Evolutionary conservation across 2,113 vertebrate species (phyloP), one percentile per base, ranked within the genome.

Genomic region (Phocoena phocoena): DNA sequence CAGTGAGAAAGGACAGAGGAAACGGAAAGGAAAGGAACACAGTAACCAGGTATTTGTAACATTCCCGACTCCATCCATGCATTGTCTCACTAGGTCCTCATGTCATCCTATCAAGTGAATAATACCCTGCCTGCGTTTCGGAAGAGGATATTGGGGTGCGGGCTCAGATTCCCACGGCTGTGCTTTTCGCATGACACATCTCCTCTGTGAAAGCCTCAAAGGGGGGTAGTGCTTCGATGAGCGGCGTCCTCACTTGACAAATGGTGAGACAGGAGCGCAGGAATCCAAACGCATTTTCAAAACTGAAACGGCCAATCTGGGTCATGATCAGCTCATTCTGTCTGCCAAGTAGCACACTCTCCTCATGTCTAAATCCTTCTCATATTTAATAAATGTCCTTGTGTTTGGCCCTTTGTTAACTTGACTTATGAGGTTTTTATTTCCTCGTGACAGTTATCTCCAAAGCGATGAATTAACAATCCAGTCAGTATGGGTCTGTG

Each of bases 361-460:
- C 55, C 76, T 90, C 15, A 11, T 31, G 71, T 36, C 55, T 47
- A 50, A 81, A 80, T 85, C 28, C 36, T 65, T 92, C 36, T 82
- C 38, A n/a, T 58, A 21, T 88, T 96, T 94, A 65, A 84, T 88
- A 76, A 93, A 82, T 68, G 73, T 65, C 60, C 67, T 65, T 77
- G 60, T 71, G 15, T 91, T 88, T 95, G 38, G 53, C 44, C 77
- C 50, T 92, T 60, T 71, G 55, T 82, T 71, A 77, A 85, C 11
- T 13, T 71, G 73, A 94, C 47, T 81, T 85, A 50, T 6, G 71
- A 86, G 15, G 33, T 62, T 55, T 86, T 95, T 62, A 73, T 97
- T 94, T 95, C 53, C 38, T 86, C 36, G 2, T 73, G 90, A 23
- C 47, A 44, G 18, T 93, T 65, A 77, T 62, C 93, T 97, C 79